These are phyloP conservation scores for Mechanitis messenoides DNA, from an alignment of 2,888 invertebrate species.

Conservation along the genomic window DNA sequence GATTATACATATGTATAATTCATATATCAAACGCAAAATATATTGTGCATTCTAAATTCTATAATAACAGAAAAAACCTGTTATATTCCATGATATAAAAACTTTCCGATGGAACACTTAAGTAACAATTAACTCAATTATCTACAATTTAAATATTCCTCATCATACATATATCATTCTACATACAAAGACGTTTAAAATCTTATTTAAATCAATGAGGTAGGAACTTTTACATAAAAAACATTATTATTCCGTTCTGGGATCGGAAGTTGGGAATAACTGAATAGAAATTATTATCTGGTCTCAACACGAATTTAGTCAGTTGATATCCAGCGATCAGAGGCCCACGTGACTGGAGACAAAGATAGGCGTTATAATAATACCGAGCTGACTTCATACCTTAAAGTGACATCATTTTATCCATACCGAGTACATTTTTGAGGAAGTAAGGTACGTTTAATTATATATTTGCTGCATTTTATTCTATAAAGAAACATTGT, in stretches of 20 bases:
- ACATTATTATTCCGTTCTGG: neutral
- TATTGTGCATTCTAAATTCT: too few relatives aligned
- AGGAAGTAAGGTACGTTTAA: slow-evolving; percentile 33
- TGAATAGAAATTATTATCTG: slow-evolving; percentile 18
- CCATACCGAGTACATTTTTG: slow-evolving; percentile 20
- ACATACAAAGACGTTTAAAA: too few relatives aligned
- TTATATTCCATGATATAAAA: too few relatives aligned
- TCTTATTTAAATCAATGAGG: too few relatives aligned
- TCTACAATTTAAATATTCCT: too few relatives aligned
- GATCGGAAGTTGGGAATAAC: slow-evolving; percentile 7
- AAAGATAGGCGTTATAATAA: neutral
- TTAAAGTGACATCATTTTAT: slow-evolving; percentile 10
- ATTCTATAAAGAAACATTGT: slow-evolving; percentile 11
- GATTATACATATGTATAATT: too few relatives aligned
- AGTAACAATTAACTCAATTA: too few relatives aligned
- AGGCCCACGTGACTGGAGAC: slow-evolving; percentile 18
- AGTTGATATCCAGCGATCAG: slow-evolving; percentile 13
- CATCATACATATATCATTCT: too few relatives aligned
- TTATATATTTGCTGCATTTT: slow-evolving; percentile 28
- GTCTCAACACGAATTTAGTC: slow-evolving; percentile 12
- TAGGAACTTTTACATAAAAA: too few relatives aligned
- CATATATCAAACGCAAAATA: too few relatives aligned
- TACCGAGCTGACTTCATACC: neutral
- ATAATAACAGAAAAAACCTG: too few relatives aligned
- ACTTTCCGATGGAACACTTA: too few relatives aligned